A percentile compares a stretch with the other conserved stretches of the same genome.
Evolutionary conservation across 2,113 vertebrate species (phyloP).

Genomic region (Corynorhinus townsendii): DNA sequence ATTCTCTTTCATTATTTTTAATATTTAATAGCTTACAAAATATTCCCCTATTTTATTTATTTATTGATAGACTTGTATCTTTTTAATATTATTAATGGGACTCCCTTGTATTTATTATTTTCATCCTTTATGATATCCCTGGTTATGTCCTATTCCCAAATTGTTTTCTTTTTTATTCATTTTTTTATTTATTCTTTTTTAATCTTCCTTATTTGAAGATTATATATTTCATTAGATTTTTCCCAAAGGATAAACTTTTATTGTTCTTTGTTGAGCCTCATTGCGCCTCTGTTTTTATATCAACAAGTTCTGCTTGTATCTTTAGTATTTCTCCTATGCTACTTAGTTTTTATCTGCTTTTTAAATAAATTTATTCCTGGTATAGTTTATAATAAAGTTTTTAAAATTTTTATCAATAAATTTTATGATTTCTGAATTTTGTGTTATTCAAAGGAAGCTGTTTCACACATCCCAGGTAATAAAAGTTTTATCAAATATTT

Average conservation of each 20-base stretch:
- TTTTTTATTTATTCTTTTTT: no score
- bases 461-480: neutral
- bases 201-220: neutral
- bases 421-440: neutral
- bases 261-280: neutral
- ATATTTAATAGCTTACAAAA: neutral
- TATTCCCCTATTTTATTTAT: neutral
- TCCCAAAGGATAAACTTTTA: neutral
- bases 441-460: neutral
- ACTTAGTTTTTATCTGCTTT: neutral
- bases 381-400: neutral
- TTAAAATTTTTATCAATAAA: neutral
- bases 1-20: neutral
- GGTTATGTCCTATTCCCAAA: neutral
- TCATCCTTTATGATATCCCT: neutral
- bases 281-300: neutral
- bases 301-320: neutral
- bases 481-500: neutral
- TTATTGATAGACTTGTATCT: neutral
- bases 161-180: neutral
- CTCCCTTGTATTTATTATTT: neutral
- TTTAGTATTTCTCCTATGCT: neutral
- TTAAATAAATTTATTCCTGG: neutral
- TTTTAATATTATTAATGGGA: neutral
- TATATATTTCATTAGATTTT: neutral